A percentile compares a stretch with the other conserved stretches of the same genome.
phyloP scores from a whole-genome alignment of 2,888 invertebrate species.

The Empis livida region DNA sequence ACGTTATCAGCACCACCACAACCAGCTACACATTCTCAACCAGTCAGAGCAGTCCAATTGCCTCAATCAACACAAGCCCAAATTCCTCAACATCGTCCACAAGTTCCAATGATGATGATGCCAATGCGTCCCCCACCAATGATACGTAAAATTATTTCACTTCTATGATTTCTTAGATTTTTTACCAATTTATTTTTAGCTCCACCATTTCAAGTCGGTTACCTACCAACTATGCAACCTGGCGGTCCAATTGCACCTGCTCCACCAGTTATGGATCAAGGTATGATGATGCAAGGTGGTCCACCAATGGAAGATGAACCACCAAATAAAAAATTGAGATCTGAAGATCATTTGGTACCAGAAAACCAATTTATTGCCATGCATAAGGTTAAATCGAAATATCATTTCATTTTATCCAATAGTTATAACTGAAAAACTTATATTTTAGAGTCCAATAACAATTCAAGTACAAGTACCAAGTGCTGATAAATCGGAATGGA shows the following conservation, averaged over 20 bases:
- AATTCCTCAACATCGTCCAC: slow-evolving; percentile 23
- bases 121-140: slow-evolving; percentile 35
- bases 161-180: too few species aligned
- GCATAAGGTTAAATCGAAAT: slow-evolving; percentile 48
- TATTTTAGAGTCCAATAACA: slow-evolving; percentile 53
- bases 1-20: slow-evolving; percentile 18
- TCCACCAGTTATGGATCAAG: slow-evolving; percentile 41
- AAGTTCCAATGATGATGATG: slow-evolving; percentile 35
- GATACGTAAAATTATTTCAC: slow-evolving; percentile 27
- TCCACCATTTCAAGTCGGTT: slow-evolving; percentile 37
- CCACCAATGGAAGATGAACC: slow-evolving; percentile 64
- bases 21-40: slow-evolving; percentile 12
- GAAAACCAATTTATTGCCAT: slow-evolving; percentile 67
- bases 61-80: slow-evolving; percentile 16
- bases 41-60: slow-evolving; percentile 15
- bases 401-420: not conserved
- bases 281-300: slow-evolving; percentile 31
- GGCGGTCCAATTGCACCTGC: slow-evolving; percentile 28
- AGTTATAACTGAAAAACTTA: slow-evolving; percentile 1
- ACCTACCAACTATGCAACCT: slow-evolving; percentile 31
- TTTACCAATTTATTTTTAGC: slow-evolving; percentile 19
- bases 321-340: slow-evolving; percentile 72
- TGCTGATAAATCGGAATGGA: slow-evolving; percentile 89
- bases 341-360: slow-evolving; percentile 85
- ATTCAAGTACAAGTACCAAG: slow-evolving; percentile 73